Percentiles rank a stretch among this genome's conserved stretches.
Evolutionary conservation across 2,888 invertebrate species (phyloP).

Genomic region (Stramonita haemastoma): DNA sequence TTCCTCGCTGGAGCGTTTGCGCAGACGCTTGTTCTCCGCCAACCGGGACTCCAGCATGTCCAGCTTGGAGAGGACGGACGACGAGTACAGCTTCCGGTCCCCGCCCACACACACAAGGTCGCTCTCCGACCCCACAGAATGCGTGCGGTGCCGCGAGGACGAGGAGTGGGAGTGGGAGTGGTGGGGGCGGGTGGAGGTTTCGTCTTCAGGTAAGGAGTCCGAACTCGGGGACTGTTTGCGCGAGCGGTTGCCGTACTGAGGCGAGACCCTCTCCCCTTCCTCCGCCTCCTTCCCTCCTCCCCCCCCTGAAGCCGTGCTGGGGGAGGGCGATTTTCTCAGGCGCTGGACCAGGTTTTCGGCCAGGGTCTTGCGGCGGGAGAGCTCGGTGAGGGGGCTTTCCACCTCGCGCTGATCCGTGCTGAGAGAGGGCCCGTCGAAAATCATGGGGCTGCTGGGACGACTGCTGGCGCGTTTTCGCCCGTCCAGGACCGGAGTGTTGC

Average conservation of each 20-base stretch:
- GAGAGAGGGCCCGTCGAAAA: slow-evolving; percentile 50
- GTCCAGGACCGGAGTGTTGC: slow-evolving; percentile 62
- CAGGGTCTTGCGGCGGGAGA: slow-evolving; percentile 58
- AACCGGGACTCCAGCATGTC: slow-evolving; percentile 21
- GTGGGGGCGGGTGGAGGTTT: slow-evolving; percentile 15
- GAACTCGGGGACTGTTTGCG: slow-evolving; percentile 44
- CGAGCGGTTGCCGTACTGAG: slow-evolving; percentile 39
- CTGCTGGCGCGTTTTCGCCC: slow-evolving; percentile 66
- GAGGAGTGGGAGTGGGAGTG: too few species aligned
- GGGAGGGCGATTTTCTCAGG: slow-evolving; percentile 48
- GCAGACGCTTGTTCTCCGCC: slow-evolving; percentile 33
- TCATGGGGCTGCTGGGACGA: slow-evolving; percentile 67
- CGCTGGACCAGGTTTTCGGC: slow-evolving; percentile 66
- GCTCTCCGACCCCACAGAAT: slow-evolving; percentile 62
- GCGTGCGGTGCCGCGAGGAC: slow-evolving; percentile 54
- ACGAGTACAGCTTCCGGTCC: not conserved
- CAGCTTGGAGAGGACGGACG: slow-evolving; percentile 17
- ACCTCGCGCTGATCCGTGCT: slow-evolving; percentile 46
- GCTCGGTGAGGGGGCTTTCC: slow-evolving; percentile 51
- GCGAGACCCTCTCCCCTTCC: slow-evolving; percentile 53
- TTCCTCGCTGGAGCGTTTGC: slow-evolving; percentile 34
- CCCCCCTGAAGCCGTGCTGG: slow-evolving; percentile 40
- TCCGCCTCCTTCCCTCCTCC: slow-evolving; percentile 44
- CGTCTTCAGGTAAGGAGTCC: slow-evolving; percentile 46
- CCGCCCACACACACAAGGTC: slow-evolving; percentile 46